phyloP scores from a whole-genome alignment of 2,888 invertebrate genomes.

The Catocala nupta region DNA sequence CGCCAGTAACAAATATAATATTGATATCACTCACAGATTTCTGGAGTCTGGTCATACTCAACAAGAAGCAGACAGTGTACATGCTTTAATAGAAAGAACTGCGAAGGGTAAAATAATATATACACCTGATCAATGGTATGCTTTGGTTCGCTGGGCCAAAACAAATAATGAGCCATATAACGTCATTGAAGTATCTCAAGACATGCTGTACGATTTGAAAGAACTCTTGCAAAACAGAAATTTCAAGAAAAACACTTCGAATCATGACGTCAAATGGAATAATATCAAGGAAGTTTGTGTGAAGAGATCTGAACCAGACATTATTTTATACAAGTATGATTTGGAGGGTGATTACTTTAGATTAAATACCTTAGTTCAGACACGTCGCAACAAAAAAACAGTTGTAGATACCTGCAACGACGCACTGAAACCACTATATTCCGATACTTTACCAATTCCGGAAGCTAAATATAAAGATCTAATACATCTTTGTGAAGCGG shows the following conservation, averaged over 20 bases:
- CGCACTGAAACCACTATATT: conserved; percentile 18
- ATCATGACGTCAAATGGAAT: conserved; percentile 18
- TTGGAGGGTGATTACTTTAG: conserved; percentile 17
- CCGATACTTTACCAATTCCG: conserved; percentile 18
- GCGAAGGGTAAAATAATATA: conserved; percentile 1
- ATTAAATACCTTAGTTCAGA: conserved; percentile 12
- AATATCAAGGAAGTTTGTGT: conserved; percentile 20
- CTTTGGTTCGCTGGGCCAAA: background rate
- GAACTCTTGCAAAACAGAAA: too few relatives aligned
- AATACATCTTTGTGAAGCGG: conserved; percentile 13
- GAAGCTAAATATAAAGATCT: conserved; percentile 29
- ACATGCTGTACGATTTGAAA: too few relatives aligned
- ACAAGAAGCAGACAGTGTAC: conserved; percentile 17
- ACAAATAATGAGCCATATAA: too few relatives aligned
- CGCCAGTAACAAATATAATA: conserved; percentile 7
- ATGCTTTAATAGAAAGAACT: conserved; percentile 1
- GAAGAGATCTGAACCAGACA: conserved; percentile 16
- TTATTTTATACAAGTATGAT: conserved; percentile 23
- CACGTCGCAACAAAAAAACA: conserved; percentile 10
- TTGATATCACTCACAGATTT: conserved; percentile 16
- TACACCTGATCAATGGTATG: background rate
- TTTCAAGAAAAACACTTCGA: too few relatives aligned
- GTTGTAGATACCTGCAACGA: background rate
- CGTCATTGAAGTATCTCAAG: too few relatives aligned
- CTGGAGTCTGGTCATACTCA: conserved; percentile 30